These are phyloP conservation scores for Chydorus sphaericus DNA, from an alignment of 2,888 invertebrate species.

Conservation along the genomic window DNA sequence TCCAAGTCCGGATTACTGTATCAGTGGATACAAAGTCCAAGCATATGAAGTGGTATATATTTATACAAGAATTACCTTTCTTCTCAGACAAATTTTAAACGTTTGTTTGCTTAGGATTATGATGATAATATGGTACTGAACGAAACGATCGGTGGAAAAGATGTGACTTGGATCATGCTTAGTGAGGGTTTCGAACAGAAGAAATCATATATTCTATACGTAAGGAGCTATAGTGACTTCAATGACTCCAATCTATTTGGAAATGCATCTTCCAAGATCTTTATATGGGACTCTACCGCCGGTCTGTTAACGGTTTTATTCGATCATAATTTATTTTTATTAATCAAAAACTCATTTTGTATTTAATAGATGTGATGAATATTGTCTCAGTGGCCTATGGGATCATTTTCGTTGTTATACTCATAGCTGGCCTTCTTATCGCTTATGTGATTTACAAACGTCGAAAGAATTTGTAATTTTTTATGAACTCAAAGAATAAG, in stretches of 20 bases:
- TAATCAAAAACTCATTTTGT: not conserved
- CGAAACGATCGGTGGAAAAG: not conserved
- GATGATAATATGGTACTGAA: not conserved
- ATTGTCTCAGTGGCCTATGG: not conserved
- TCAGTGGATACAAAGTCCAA: not conserved
- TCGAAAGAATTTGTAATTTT: not conserved
- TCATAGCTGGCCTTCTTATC: not conserved
- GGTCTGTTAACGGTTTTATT: not conserved
- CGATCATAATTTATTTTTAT: not conserved
- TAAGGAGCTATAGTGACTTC: not conserved
- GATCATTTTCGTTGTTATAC: not conserved
- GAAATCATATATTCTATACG: not conserved
- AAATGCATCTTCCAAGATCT: not conserved
- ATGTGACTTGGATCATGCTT: not conserved
- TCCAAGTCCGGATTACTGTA: not conserved
- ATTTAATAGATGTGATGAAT: not conserved
- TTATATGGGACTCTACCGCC: not conserved
- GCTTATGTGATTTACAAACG: not conserved
- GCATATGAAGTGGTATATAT: not conserved
- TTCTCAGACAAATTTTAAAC: not conserved
- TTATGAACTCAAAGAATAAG: not conserved
- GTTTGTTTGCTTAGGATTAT: not conserved
- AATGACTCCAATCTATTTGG: not conserved
- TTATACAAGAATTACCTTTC: not conserved
- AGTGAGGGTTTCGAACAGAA: not conserved